Percentiles rank a stretch among this genome's conserved stretches.
Evolutionary conservation across 2,797 vertebrate species (phyloP).

Genomic region (Antrozous pallidus): DNA sequence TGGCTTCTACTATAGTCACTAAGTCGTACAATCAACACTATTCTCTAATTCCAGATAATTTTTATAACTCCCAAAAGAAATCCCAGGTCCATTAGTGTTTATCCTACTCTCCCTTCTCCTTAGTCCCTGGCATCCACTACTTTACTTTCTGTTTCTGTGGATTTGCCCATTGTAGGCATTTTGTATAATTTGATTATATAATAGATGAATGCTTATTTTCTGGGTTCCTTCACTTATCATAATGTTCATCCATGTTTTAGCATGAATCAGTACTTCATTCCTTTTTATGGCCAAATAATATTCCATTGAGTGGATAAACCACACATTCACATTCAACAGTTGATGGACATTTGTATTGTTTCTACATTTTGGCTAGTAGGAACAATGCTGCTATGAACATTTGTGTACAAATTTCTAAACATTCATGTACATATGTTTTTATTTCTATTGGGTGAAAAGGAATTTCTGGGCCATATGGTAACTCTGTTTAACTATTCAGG

Average conservation of each 20-base stretch:
- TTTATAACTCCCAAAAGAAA: not conserved
- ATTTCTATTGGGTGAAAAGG: conserved; percentile 41
- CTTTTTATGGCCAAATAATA: conserved; percentile 36
- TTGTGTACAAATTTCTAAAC: conserved; percentile 44
- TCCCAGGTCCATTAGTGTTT: not conserved
- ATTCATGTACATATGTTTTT: conserved; percentile 29
- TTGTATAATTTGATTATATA: not conserved
- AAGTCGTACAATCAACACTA: not conserved
- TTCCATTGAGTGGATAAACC: not conserved
- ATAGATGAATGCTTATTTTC: not conserved
- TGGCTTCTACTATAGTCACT: not conserved
- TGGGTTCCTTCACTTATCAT: not conserved
- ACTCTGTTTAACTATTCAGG: conserved; percentile 34
- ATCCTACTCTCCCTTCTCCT: not conserved
- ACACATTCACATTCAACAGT: not conserved
- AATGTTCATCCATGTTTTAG: not conserved
- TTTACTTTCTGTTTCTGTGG: not conserved
- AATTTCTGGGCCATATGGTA: conserved; percentile 37
- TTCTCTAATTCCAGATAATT: not conserved
- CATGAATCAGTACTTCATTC: not conserved
- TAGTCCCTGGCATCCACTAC: not conserved
- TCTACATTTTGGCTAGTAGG: not conserved
- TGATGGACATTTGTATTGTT: not conserved
- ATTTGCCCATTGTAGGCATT: not conserved
- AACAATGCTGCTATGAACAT: not conserved